Conservation (phyloP, 2,113 vertebrate species). For the Dicrurus megarhynchus region DNA sequence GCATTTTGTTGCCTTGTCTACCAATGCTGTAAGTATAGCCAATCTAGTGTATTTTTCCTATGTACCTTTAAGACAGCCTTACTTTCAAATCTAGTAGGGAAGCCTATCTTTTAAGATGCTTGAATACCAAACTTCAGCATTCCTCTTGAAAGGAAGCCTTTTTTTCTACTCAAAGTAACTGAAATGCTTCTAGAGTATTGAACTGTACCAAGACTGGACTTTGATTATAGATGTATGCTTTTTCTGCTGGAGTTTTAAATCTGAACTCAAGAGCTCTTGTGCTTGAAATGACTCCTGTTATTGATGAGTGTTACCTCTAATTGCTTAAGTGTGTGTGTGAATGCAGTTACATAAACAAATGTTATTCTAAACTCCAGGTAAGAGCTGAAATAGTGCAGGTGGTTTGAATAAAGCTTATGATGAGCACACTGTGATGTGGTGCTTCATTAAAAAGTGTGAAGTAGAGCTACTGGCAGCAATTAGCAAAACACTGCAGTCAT, state of each 20-base stretch:
- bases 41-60: neutral
- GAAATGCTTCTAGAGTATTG: neutral
- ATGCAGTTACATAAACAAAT: neutral
- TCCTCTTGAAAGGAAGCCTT: neutral
- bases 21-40: slow-evolving; percentile 86
- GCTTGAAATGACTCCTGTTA: neutral
- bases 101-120: neutral
- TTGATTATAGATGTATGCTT: neutral
- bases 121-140: neutral
- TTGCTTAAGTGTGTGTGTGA: neutral
- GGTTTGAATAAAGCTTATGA: neutral
- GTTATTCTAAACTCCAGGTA: neutral
- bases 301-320: neutral
- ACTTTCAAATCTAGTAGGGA: neutral
- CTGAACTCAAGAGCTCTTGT: neutral
- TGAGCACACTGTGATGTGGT: neutral
- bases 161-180: neutral
- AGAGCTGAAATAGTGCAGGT: neutral
- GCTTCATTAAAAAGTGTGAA: neutral
- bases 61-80: neutral
- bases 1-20: slow-evolving; percentile 97
- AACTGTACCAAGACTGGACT: neutral
- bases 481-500: neutral
- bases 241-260: neutral
- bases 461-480: neutral